Evolutionary conservation across 2,888 invertebrate genomes (phyloP).

Genomic region (Sarcophaga variegata): DNA sequence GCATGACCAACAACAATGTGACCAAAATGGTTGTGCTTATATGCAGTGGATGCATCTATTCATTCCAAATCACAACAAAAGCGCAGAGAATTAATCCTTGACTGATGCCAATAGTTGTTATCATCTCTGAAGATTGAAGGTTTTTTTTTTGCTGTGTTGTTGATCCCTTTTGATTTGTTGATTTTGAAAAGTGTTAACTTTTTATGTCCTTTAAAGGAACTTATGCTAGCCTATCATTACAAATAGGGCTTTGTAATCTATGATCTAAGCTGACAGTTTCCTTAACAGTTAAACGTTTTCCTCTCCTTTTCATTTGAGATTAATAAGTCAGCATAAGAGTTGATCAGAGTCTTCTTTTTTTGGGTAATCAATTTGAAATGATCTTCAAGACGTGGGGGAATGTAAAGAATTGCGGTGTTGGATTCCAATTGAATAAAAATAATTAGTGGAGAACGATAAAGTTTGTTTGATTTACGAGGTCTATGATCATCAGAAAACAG

Average conservation of each 20-base stretch:
- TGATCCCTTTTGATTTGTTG: constrained; percentile 57
- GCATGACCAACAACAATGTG: constrained; percentile 45
- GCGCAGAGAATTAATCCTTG: background rate
- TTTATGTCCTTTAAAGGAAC: constrained; percentile 48
- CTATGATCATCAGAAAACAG: no score
- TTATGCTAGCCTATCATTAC: constrained; percentile 36
- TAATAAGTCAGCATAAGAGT: background rate
- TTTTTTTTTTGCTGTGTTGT: background rate
- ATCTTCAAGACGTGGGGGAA: constrained; percentile 16
- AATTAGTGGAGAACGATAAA: no score
- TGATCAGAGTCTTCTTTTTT: background rate
- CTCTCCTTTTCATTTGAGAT: background rate
- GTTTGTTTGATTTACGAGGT: no score
- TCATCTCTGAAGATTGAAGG: constrained; percentile 3
- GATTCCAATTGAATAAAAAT: no score
- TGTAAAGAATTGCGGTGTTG: no score
- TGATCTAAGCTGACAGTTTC: constrained; percentile 57
- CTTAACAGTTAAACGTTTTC: background rate
- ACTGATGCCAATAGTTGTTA: constrained; percentile 36
- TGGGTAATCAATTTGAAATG: constrained; percentile 47
- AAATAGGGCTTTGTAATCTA: constrained; percentile 60
- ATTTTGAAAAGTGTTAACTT: constrained; percentile 57
- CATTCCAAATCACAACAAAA: constrained; percentile 23
- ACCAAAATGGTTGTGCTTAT: constrained; percentile 41
- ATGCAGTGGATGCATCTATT: constrained; percentile 42